A percentile compares a stretch with the other conserved stretches of the same genome.
These are phyloP conservation scores for Zaprionus capensis DNA, from an alignment of 1,140 invertebrate genomes.

Conservation along the genomic window DNA sequence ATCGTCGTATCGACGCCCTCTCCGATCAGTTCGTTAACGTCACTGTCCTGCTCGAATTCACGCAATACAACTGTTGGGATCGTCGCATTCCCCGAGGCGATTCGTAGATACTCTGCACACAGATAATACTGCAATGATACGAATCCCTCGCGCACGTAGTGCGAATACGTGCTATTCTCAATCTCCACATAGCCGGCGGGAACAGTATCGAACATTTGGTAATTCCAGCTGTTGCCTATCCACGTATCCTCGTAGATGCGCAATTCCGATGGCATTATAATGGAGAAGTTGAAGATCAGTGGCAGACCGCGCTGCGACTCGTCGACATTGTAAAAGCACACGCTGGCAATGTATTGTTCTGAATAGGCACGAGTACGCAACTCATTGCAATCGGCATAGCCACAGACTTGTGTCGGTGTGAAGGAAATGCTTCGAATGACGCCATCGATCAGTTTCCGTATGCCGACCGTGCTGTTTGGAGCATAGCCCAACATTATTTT, in stretches of 20 bases:
- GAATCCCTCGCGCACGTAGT: slow-evolving; percentile 45
- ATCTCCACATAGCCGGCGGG: too few species aligned
- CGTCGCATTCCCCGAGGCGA: background rate
- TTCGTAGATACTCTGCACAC: slow-evolving; percentile 16
- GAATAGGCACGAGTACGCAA: slow-evolving; percentile 15
- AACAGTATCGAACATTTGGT: background rate
- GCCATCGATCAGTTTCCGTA: slow-evolving; percentile 20
- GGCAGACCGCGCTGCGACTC: slow-evolving; percentile 31
- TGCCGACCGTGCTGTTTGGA: slow-evolving; percentile 20
- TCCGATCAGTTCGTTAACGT: slow-evolving; percentile 2
- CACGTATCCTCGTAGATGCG: slow-evolving; percentile 32
- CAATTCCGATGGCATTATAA: slow-evolving; percentile 53
- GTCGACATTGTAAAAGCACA: slow-evolving; percentile 46
- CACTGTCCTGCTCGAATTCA: background rate
- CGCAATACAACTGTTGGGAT: slow-evolving; percentile 16
- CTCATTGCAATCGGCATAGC: slow-evolving; percentile 25
- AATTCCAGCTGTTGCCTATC: slow-evolving; percentile 29
- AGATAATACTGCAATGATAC: slow-evolving; percentile 41
- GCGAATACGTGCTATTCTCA: background rate
- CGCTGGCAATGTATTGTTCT: slow-evolving; percentile 44
- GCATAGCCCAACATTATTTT: slow-evolving; percentile 37
- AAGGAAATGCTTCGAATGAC: slow-evolving; percentile 10
- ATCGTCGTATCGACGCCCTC: slow-evolving; percentile 17
- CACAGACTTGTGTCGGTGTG: background rate
- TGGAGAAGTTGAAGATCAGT: slow-evolving; percentile 19